These are phyloP conservation scores for Silvanus unidentatus DNA, from an alignment of 2,888 invertebrate genomes.

Conservation along the genomic window DNA sequence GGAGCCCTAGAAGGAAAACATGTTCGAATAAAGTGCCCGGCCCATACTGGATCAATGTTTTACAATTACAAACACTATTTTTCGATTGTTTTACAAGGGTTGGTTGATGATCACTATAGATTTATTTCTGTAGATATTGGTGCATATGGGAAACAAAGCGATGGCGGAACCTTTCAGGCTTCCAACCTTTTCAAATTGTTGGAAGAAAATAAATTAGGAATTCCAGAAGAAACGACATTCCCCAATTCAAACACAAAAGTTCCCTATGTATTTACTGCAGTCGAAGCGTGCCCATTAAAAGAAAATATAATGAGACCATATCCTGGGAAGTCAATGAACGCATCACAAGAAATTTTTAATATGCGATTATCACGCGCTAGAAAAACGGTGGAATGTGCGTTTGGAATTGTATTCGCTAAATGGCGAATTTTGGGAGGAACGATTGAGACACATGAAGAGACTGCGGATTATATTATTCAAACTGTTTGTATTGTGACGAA, in stretches of 20 bases:
- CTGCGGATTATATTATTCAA: conserved; percentile 12
- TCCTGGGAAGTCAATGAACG: conserved; percentile 10
- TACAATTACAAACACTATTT: conserved; percentile 18
- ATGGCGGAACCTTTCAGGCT: conserved; percentile 25
- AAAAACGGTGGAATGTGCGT: conserved; percentile 35
- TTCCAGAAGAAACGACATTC: conserved; percentile 16
- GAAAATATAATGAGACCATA: conserved; percentile 21
- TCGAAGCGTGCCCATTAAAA: conserved; percentile 19
- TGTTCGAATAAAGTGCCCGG: conserved; percentile 12
- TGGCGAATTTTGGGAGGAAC: conserved; percentile 16
- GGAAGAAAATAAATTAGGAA: conserved; percentile 11
- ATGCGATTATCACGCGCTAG: conserved; percentile 18
- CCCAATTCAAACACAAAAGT: conserved; percentile 17
- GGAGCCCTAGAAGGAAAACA: conserved; percentile 15
- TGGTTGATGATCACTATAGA: conserved; percentile 24
- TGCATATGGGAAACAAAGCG: conserved; percentile 29
- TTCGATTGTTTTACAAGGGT: conserved; percentile 21
- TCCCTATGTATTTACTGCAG: conserved; percentile 22
- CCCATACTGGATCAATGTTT: conserved; percentile 14
- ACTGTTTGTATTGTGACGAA: too few species aligned
- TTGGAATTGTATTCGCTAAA: conserved; percentile 16
- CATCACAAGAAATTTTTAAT: conserved; percentile 18
- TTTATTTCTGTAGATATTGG: conserved; percentile 26
- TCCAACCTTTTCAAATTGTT: conserved; percentile 19
- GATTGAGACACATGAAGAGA: conserved; percentile 10